Evolutionary conservation across 1,140 invertebrate species (phyloP).

Genomic region (Parapsyche elsis): DNA sequence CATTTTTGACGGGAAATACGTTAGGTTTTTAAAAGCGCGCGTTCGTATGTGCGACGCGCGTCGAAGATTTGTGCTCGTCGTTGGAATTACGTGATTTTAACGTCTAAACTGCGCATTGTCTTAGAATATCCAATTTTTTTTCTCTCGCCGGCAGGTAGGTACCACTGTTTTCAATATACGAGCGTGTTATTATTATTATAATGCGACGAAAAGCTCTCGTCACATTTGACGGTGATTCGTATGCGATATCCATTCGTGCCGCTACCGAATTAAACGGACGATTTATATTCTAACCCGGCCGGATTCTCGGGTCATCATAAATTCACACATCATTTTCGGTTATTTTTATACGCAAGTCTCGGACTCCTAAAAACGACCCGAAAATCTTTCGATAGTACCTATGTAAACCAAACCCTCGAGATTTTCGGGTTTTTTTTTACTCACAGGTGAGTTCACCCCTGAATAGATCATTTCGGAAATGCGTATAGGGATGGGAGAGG

Average conservation of each 20-base stretch:
- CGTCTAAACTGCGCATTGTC: neutral
- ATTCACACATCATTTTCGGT: slow-evolving; percentile 55
- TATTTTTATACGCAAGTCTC: slow-evolving; percentile 38
- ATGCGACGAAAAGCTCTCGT: neutral
- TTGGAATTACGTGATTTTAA: neutral
- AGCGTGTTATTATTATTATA: neutral
- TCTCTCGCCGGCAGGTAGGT: neutral
- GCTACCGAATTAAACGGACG: slow-evolving; percentile 53
- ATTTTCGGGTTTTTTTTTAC: slow-evolving; percentile 1
- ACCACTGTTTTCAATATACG: neutral
- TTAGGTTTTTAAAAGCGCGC: too few species aligned
- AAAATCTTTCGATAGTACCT: neutral
- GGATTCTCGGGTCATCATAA: slow-evolving; percentile 48
- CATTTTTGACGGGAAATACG: too few species aligned
- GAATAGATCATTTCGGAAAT: slow-evolving; percentile 15
- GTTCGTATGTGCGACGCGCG: neutral
- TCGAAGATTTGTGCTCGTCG: neutral
- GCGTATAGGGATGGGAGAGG: too few species aligned
- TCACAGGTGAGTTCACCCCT: neutral
- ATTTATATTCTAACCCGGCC: slow-evolving; percentile 53
- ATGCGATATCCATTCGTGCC: slow-evolving; percentile 43
- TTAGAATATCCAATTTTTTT: neutral
- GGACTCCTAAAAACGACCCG: slow-evolving; percentile 3
- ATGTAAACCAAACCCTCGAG: neutral
- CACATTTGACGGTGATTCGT: slow-evolving; percentile 22